Evolutionary conservation across 2,888 invertebrate species (phyloP), one percentile per base, ranked within the genome.

Genomic region (Xanthia togata): DNA sequence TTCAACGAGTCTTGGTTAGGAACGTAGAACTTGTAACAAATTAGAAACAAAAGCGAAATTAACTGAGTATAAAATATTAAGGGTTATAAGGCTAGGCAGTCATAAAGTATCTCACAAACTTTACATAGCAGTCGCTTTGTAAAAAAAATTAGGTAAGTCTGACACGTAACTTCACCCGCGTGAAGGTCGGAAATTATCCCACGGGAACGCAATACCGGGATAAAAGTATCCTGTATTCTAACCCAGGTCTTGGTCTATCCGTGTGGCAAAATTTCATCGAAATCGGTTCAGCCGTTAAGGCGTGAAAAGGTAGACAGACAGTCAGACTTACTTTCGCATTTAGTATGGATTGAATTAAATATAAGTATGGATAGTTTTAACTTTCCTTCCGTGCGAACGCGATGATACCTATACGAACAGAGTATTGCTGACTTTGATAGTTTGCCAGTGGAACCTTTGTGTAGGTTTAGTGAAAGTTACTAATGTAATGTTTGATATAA

Each of bases 21-120:
- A 85, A 79, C 78, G 82, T 82, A 70, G 70, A 84, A 87, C 84
- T 87, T 83, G 59, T 74, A 79, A 78, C 65, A 78, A 85, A 89
- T 88, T 86, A 86, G 78, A 81, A 84, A 79, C 82, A 84, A 86
- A 78, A 77, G 81, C 78, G 76, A 77, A 70, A 86, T 82, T 82
- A 87, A 84, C 79, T 78, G 2, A 62, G n/a, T 71, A 67, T 60
- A 81, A 76, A 78, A 68, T 68, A 59, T 74, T 74, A n/a, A n/a
- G n/a, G n/a, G n/a, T n/a, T n/a, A n/a, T n/a, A n/a, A n/a, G n/a
- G n/a, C n/a, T n/a, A 67, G 38, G 14, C 53, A 60, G 73, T 62
- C 53, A 71, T 63, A 79, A 55, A 55, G 64, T 70, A 76, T 68
- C 65, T 65, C 53, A 57, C 70, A 68, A 63, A 73, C 55, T 74